Base-by-base conservation (phyloP, 2,113 vertebrate genomes). In the Stegostoma tigrinum region DNA sequence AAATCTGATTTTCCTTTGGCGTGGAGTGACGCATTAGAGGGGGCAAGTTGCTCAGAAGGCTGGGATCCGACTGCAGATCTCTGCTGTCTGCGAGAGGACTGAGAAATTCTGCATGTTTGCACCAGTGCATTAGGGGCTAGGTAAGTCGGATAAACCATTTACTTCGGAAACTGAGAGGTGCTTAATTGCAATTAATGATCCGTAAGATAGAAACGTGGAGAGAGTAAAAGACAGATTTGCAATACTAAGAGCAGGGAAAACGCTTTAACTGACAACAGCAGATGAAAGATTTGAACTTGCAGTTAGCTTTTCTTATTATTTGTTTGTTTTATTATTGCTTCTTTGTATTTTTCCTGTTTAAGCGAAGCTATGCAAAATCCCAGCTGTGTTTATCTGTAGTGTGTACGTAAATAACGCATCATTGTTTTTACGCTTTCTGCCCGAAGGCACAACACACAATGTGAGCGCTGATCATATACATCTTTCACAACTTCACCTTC, bases 101-200 rank as follows among this genome's bases (percentile, higher is more conserved):
- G 93, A 27, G 55, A 30, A 42, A 94, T 75, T 94, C 42, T 66
- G 42, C 96, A 83, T 85, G 21, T 52, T 78, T 96, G n/a, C 78
- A 52, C 68, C 15, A 45, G 38, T 80, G 96, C 91, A 67, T 30
- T 55, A 55, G 70, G 38, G 96, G 34, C 21, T 38, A 95, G 96
- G 96, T 96, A 90, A 96, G 96, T 96, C 95, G 14, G 83, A 68
- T 95, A 52, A 68, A 94, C 93, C n/a, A 64, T 67, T 89, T 64
- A 68, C 21, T 85, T 95, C 78, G 30, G 95, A 64, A 72, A 75
- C 70, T 70, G 64, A 78, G 48, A 27, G 14, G 23, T 70, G 27
- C 19, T 89, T 52, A 67, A 45, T 45, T 48, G 42, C 68, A 67
- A 38, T 2, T 45, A 61, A 45, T 68, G 90, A 12, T 66, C 55